Conservation (phyloP, 2,113 vertebrate genomes). For the Rattus rattus region DNA sequence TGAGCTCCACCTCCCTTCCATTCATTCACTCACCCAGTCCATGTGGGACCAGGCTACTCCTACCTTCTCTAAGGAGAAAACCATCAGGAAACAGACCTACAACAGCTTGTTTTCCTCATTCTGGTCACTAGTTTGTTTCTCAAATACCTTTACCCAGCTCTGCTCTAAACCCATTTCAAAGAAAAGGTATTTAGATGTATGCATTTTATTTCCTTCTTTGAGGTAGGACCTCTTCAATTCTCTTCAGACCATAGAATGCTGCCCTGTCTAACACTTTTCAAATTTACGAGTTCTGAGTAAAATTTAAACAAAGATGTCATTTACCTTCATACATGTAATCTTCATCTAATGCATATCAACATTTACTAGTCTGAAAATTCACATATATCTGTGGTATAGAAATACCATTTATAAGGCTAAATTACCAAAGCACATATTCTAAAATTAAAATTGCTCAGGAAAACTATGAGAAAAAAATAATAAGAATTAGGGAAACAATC, state of each 20-base stretch:
- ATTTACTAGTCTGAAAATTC: neutral
- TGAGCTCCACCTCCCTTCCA: neutral
- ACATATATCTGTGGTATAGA: neutral
- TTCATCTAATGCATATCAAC: neutral
- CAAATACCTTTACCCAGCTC: neutral
- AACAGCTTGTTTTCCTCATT: neutral
- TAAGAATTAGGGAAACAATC: constrained; percentile 13
- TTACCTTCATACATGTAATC: neutral
- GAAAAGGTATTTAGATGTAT: neutral
- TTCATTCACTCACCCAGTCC: neutral
- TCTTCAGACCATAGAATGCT: neutral
- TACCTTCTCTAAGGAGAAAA: neutral
- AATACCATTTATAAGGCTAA: neutral
- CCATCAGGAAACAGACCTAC: neutral
- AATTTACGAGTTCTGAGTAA: constrained; percentile 18
- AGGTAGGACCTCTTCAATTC: neutral
- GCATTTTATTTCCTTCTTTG: neutral
- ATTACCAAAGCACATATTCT: neutral
- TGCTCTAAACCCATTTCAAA: neutral
- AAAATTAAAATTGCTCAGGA: constrained; percentile 42
- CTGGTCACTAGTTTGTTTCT: neutral
- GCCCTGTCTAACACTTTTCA: neutral
- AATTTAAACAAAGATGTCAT: neutral
- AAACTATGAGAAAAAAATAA: constrained; percentile 22
- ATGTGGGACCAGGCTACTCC: neutral